phyloP scores from a whole-genome alignment of 2,113 vertebrate genomes.

The Corynorhinus townsendii region DNA sequence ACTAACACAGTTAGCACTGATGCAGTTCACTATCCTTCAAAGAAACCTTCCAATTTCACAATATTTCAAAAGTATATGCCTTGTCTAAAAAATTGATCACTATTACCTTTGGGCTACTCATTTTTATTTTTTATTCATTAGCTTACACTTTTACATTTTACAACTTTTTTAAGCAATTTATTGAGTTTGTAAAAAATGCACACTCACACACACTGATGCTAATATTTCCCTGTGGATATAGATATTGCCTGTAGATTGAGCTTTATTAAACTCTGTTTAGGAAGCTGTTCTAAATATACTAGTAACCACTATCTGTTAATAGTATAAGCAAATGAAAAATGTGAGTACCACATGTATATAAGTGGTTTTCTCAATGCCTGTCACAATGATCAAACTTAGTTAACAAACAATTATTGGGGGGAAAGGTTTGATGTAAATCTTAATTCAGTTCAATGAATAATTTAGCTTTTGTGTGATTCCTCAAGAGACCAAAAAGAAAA shows the following conservation, averaged over 20 bases:
- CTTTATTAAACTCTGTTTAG: background rate
- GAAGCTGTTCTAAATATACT: slow-evolving; percentile 23
- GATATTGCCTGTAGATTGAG: background rate
- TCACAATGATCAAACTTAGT: background rate
- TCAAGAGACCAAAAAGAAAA: background rate
- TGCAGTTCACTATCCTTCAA: background rate
- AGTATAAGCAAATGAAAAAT: background rate
- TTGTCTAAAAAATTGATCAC: background rate
- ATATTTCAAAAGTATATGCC: background rate
- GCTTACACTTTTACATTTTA: background rate
- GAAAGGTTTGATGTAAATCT: background rate
- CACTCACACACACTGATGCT: background rate
- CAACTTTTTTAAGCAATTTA: background rate
- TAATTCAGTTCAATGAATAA: background rate
- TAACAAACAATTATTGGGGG: background rate
- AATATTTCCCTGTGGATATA: background rate
- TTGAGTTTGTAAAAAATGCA: background rate
- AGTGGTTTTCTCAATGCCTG: background rate
- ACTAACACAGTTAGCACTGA: background rate
- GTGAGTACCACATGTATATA: background rate
- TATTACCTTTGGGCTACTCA: background rate
- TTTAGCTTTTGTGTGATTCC: background rate
- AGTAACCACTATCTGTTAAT: background rate
- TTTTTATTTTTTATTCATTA: slow-evolving; percentile 24
- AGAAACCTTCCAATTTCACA: background rate